phyloP scores from a whole-genome alignment of 1,140 invertebrate species.

The Ditylenchus dipsaci region DNA sequence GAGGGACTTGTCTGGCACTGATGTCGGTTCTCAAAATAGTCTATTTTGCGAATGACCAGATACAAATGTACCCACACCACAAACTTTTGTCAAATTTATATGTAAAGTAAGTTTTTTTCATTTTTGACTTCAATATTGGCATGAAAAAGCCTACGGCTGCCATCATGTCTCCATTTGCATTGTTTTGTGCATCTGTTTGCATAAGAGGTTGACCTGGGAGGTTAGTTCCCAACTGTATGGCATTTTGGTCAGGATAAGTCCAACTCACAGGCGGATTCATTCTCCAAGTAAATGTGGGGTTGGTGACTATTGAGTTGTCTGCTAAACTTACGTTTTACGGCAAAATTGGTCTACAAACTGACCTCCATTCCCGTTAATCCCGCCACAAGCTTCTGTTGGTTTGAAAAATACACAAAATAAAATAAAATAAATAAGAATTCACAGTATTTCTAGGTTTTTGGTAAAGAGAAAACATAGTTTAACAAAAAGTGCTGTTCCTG shows the following conservation, averaged over 20 bases:
- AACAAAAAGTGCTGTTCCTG: too few relatives aligned
- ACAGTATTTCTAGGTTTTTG: too few relatives aligned
- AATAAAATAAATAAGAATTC: neutral
- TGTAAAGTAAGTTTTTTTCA: too few relatives aligned
- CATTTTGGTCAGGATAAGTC: conserved; percentile 4
- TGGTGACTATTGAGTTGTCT: neutral
- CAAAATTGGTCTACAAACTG: neutral
- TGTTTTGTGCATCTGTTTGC: conserved; percentile 11
- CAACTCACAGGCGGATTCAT: conserved; percentile 6
- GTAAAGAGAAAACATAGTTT: too few relatives aligned
- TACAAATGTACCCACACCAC: too few relatives aligned
- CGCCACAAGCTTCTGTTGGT: neutral
- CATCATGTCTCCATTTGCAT: conserved; percentile 6
- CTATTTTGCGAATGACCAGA: too few relatives aligned
- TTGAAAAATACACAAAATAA: neutral
- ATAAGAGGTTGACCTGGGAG: conserved; percentile 4
- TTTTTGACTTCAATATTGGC: too few relatives aligned
- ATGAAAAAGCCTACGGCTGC: neutral
- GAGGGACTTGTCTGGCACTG: too few relatives aligned
- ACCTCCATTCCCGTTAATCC: neutral
- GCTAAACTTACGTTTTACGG: neutral
- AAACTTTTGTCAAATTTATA: too few relatives aligned
- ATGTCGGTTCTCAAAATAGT: too few relatives aligned
- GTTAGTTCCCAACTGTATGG: neutral
- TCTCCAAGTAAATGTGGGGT: conserved; percentile 8